A percentile compares a stretch with the other conserved stretches of the same genome.
phyloP scores from a whole-genome alignment of 2,113 vertebrate species.

The Eudyptes chrysolophus region DNA sequence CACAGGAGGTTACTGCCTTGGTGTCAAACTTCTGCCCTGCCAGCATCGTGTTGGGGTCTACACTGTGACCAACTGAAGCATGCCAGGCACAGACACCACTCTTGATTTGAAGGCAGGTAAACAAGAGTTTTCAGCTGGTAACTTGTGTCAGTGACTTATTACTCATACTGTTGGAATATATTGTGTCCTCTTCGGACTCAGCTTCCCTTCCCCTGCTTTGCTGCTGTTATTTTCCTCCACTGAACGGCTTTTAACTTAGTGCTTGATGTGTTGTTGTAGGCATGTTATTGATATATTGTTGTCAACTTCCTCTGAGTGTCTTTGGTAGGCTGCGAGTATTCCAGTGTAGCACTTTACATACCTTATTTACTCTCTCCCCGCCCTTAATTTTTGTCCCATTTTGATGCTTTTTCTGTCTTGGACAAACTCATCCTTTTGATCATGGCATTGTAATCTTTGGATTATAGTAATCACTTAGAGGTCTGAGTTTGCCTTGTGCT shows the following conservation, averaged over 20 bases:
- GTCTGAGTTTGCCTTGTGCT: not conserved
- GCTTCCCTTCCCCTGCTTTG: not conserved
- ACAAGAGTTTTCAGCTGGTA: not conserved
- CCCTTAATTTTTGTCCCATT: not conserved
- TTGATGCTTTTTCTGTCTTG: not conserved
- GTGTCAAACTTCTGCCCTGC: not conserved
- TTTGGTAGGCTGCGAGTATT: not conserved
- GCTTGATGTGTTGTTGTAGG: not conserved
- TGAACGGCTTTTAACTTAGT: not conserved
- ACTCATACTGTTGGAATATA: not conserved
- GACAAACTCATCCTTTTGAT: not conserved
- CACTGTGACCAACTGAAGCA: not conserved
- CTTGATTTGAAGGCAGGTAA: not conserved
- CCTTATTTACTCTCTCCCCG: not conserved
- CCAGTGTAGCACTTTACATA: not conserved
- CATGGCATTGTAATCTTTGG: not conserved
- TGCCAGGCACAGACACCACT: too few relatives aligned
- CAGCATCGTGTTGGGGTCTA: not conserved
- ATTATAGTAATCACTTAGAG: not conserved
- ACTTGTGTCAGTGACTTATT: not conserved
- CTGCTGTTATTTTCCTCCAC: not conserved
- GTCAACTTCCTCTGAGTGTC: not conserved
- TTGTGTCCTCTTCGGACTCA: not conserved
- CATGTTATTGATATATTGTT: not conserved
- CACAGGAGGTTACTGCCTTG: accelerated